Percentiles rank a stretch among this genome's conserved stretches.
These are phyloP conservation scores for Salpingus planirostris DNA, from an alignment of 2,888 invertebrate species.

Conservation along the genomic window DNA sequence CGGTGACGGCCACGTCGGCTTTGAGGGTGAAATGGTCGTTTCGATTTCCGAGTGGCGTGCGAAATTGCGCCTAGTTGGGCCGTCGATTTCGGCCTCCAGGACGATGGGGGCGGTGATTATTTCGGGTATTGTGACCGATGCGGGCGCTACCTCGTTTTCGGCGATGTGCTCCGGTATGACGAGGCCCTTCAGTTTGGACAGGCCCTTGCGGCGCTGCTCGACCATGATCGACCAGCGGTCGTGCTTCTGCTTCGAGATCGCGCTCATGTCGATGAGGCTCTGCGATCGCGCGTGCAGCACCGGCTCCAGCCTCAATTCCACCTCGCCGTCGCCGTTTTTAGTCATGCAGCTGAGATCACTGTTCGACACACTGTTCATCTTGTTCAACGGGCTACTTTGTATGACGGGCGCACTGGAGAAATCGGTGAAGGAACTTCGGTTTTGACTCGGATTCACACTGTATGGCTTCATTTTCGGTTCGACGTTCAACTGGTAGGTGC, in stretches of 20 bases:
- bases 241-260: conserved; percentile 25
- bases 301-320: conserved; percentile 17
- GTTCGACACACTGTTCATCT: conserved; percentile 24
- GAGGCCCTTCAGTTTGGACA: conserved; percentile 79
- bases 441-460: conserved; percentile 11
- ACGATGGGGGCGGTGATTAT: conserved; percentile 53
- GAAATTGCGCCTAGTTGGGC: too few relatives aligned
- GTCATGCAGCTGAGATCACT: conserved; percentile 22
- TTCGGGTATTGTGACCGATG: conserved; percentile 69
- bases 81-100: conserved; percentile 20
- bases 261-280: conserved; percentile 43
- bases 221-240: conserved; percentile 62
- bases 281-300: conserved; percentile 42
- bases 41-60: conserved; percentile 2
- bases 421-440: conserved; percentile 14
- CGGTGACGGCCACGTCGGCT: conserved; percentile 43
- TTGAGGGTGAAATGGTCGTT: too few relatives aligned
- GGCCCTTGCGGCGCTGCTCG: conserved; percentile 72
- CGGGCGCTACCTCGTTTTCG: conserved; percentile 46
- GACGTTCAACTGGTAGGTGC: conserved; percentile 4
- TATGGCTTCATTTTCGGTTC: not conserved
- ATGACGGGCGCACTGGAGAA: conserved; percentile 8
- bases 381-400: conserved; percentile 10
- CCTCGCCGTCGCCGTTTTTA: conserved; percentile 14
- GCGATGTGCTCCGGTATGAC: conserved; percentile 71